Conservation (phyloP, 1,140 invertebrate genomes). For the Drosophila pachea region DNA sequence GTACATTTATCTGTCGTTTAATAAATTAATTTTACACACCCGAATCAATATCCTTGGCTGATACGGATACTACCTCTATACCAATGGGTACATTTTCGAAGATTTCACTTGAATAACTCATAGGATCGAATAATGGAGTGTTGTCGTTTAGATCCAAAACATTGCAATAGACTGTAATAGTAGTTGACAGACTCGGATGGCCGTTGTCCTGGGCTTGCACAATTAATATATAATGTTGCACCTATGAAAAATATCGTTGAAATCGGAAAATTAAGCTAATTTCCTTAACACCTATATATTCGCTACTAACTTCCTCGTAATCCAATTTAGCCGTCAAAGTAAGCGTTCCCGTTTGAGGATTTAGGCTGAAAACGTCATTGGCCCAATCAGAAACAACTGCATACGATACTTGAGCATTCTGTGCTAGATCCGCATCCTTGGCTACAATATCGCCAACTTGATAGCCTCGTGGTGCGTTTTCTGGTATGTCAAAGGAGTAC, state of each 20-base stretch:
- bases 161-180: slow-evolving; percentile 95
- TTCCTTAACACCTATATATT: background rate
- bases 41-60: slow-evolving; percentile 94
- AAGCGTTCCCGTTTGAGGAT: slow-evolving; percentile 92
- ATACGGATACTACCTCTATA: slow-evolving; percentile 88
- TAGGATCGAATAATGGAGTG: slow-evolving; percentile 93
- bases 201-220: slow-evolving; percentile 95
- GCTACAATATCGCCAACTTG: slow-evolving; percentile 90
- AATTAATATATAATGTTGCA: slow-evolving; percentile 95
- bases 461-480: slow-evolving; percentile 89
- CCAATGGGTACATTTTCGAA: slow-evolving; percentile 91
- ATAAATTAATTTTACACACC: slow-evolving; percentile 80
- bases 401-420: slow-evolving; percentile 93
- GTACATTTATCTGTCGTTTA: background rate
- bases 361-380: slow-evolving; percentile 95
- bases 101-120: slow-evolving; percentile 92
- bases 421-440: slow-evolving; percentile 89
- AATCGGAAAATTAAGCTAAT: background rate
- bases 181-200: slow-evolving; percentile 91
- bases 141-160: slow-evolving; percentile 97
- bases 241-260: slow-evolving; percentile 80
- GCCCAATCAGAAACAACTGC: slow-evolving; percentile 95
- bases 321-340: slow-evolving; percentile 92
- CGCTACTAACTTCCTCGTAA: slow-evolving; percentile 90
- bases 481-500: slow-evolving; percentile 93